Evolutionary conservation across 2,797 vertebrate species (phyloP).

Genomic region (Phataginus tetradactyla): DNA sequence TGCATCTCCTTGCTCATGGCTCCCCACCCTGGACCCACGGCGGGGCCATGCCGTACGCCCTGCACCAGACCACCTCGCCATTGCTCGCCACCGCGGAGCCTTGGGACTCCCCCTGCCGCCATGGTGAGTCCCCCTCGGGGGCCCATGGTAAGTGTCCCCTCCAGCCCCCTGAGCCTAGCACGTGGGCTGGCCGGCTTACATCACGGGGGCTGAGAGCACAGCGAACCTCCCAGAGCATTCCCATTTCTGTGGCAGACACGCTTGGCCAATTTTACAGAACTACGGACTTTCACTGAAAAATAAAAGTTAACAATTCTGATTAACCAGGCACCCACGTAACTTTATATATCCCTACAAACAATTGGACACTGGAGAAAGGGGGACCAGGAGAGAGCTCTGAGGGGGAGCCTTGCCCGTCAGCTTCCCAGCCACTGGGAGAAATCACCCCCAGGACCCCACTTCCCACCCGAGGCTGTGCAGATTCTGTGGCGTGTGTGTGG

Average conservation of each 20-base stretch:
- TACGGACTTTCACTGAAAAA: not conserved
- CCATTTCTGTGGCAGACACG: not conserved
- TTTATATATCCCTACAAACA: not conserved
- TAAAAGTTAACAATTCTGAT: not conserved
- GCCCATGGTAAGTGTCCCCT: not conserved
- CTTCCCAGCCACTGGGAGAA: not conserved
- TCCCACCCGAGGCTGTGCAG: slow-evolving; percentile 18
- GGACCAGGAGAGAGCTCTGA: not conserved
- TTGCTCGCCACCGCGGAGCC: not conserved
- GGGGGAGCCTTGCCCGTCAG: not conserved
- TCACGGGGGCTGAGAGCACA: not conserved
- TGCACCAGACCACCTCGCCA: no score
- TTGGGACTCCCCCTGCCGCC: not conserved
- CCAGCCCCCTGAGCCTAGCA: not conserved
- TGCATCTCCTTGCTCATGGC: not conserved
- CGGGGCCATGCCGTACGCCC: not conserved
- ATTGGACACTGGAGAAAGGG: not conserved
- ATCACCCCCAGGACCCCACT: not conserved
- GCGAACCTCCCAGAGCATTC: not conserved
- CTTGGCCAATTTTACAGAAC: not conserved
- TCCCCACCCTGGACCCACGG: not conserved
- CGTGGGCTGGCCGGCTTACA: not conserved
- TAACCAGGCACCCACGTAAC: not conserved
- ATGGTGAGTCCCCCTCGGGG: not conserved
- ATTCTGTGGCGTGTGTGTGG: not conserved